A percentile compares a stretch with the other conserved stretches of the same genome.
These are phyloP conservation scores for Caenorhabditis imperialis DNA, from an alignment of 2,888 invertebrate genomes.

Conservation along the genomic window DNA sequence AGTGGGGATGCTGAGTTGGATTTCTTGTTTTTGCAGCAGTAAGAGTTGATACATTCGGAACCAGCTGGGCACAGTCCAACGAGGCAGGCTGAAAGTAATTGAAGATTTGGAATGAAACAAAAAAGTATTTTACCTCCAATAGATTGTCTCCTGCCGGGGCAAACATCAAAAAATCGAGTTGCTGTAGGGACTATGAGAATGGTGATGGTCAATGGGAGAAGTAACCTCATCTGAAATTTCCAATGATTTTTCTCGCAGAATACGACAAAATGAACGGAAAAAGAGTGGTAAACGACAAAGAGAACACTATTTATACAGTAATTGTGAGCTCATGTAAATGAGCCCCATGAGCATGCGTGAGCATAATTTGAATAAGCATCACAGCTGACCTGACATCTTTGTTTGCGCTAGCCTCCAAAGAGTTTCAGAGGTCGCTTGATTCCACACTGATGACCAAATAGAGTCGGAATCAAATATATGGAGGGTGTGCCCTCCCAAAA, in stretches of 20 bases:
- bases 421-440: constrained; percentile 4
- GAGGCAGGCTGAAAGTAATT: constrained; percentile 62
- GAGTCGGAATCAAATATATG: constrained; percentile 23
- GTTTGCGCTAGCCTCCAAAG: constrained; percentile 24
- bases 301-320: constrained; percentile 18
- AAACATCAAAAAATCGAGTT: constrained; percentile 63
- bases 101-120: neutral
- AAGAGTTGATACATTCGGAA: constrained; percentile 67
- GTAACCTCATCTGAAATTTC: constrained; percentile 19
- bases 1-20: constrained; percentile 10
- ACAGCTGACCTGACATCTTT: constrained; percentile 46
- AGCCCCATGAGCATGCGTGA: constrained; percentile 24
- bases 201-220: neutral
- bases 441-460: constrained; percentile 44
- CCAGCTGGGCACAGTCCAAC: constrained; percentile 69
- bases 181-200: neutral
- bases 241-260: constrained; percentile 15
- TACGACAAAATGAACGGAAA: neutral
- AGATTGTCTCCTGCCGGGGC: constrained; percentile 63
- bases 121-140: constrained; percentile 58
- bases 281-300: constrained; percentile 24
- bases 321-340: constrained; percentile 45
- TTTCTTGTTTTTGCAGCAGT: constrained; percentile 63
- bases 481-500: constrained; percentile 15
- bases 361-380: constrained; percentile 30